phyloP scores from a whole-genome alignment of 2,888 invertebrate species.

The Yponomeuta sedellus region DNA sequence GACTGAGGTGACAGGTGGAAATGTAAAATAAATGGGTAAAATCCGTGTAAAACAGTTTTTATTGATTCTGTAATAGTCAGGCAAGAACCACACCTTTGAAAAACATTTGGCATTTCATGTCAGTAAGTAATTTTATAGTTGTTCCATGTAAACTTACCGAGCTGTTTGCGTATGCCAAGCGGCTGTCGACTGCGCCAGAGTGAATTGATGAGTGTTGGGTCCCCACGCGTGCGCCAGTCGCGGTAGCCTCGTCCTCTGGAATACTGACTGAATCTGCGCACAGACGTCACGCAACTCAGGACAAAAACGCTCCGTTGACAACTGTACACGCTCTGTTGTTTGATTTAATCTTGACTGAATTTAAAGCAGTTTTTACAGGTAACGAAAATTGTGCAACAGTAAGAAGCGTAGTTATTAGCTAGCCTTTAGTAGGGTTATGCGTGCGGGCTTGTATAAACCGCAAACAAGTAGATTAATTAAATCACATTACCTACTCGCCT shows the following conservation, averaged over 20 bases:
- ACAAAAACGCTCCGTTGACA: not conserved
- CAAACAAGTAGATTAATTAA: not conserved
- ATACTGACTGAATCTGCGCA: slow-evolving; percentile 76
- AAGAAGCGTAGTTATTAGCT: slow-evolving; percentile 3
- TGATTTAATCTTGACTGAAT: not conserved
- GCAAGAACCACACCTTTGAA: too few relatives aligned
- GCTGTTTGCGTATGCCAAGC: slow-evolving; percentile 80
- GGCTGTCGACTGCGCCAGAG: slow-evolving; percentile 85
- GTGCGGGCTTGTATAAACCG: not conserved
- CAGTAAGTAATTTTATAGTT: too few relatives aligned
- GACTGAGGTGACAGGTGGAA: too few relatives aligned
- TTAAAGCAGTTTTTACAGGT: not conserved
- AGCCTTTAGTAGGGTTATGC: not conserved
- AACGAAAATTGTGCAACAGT: not conserved
- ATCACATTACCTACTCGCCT: not conserved
- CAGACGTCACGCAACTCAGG: slow-evolving; percentile 33
- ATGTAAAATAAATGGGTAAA: too few relatives aligned
- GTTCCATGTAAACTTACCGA: slow-evolving; percentile 58
- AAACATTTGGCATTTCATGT: too few relatives aligned
- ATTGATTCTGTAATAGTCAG: too few relatives aligned
- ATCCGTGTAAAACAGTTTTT: too few relatives aligned
- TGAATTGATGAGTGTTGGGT: slow-evolving; percentile 83
- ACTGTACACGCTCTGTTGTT: slow-evolving; percentile 12
- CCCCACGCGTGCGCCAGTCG: slow-evolving; percentile 82
- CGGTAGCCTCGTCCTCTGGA: slow-evolving; percentile 80